Evolutionary conservation across 2,888 invertebrate genomes (phyloP), one percentile per base, ranked within the genome.

Genomic region (Tricholauxania praeusta): DNA sequence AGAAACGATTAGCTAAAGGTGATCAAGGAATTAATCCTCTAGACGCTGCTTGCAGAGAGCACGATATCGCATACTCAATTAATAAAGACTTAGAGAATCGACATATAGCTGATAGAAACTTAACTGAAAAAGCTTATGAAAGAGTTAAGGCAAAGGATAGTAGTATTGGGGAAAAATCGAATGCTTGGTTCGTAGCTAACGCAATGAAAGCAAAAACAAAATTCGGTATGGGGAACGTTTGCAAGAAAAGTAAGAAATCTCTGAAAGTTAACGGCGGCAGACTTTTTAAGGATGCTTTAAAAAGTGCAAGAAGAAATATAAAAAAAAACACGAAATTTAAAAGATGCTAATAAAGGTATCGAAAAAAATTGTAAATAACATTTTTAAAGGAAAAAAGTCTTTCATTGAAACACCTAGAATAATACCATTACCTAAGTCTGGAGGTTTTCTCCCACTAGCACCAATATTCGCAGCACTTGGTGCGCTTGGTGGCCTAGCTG

Each of bases 361-460:
- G 5, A 39, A 2, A 10, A 10, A 39, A 4, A 10, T 10, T 39
- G 39, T 39, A 39, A 39, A 39, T 10, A 39, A 39, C 8, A 39
- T 39, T 5, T 55, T 71, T 22, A 63, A 39, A 39, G 17, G 60
- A 68, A 72, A 64, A 22, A 72, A 69, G 48, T 47, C 63, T 49
- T 47, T 22, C 12, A 59, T 72, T 12, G 39, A 55, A 72, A 48
- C 76, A 64, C 82, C 82, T 32, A 70, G 83, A 63, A 51, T 85
- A 55, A 82, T 83, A 60, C 79, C 81, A 28, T 19, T 85, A 19
- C 83, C 85, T 6, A 84, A 85, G 79, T 72, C 71, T 47, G 84
- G 84, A 28, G 85, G 85, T 15, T 52, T 73, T 84, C n/a, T 72
- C 83, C 72, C 73, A 39, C 75, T 86, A 32, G 83, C 85, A 79